Percentiles rank a stretch among this genome's conserved stretches.
Evolutionary conservation across 2,888 invertebrate species (phyloP).

Genomic region (Bombyx huttoni): DNA sequence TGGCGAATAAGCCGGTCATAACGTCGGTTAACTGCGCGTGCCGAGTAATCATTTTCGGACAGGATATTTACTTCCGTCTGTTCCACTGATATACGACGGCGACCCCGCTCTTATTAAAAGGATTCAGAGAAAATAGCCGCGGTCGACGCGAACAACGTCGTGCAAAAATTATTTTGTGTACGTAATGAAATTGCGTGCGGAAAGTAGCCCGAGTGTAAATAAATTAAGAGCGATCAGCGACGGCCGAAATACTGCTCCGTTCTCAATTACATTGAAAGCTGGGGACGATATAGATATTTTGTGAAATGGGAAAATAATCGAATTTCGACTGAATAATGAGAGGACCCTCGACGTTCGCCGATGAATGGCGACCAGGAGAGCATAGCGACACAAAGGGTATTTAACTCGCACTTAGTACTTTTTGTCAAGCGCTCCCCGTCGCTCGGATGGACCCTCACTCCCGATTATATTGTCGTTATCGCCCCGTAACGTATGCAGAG

Average conservation of each 20-base stretch:
- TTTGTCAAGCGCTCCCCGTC: constrained; percentile 48
- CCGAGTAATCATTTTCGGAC: constrained; percentile 67
- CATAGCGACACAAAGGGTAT: constrained; percentile 65
- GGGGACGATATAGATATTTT: constrained; percentile 70
- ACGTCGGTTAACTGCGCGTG: constrained; percentile 59
- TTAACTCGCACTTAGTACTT: constrained; percentile 71
- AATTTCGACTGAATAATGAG: constrained; percentile 71
- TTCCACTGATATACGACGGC: constrained; percentile 40
- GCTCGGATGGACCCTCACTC: constrained; percentile 27
- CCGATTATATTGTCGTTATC: constrained; percentile 67
- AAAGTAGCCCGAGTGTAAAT: constrained; percentile 35
- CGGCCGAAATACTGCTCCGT: constrained; percentile 46
- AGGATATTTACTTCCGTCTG: constrained; percentile 66
- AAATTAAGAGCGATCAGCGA: constrained; percentile 47
- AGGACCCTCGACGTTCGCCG: constrained; percentile 46
- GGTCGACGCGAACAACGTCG: constrained; percentile 7
- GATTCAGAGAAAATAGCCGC: constrained; percentile 14
- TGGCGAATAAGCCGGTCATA: constrained; percentile 64
- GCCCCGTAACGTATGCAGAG: constrained; percentile 65
- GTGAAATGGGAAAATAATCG: constrained; percentile 71
- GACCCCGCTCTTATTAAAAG: constrained; percentile 44
- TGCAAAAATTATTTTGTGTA: constrained; percentile 16
- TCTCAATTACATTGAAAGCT: constrained; percentile 67
- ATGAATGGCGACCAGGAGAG: constrained; percentile 56
- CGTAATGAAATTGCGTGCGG: constrained; percentile 19